Evolutionary conservation across 2,113 vertebrate genomes (phyloP), one percentile per base, ranked within the genome.

Genomic region (Chrysochloris asiatica): DNA sequence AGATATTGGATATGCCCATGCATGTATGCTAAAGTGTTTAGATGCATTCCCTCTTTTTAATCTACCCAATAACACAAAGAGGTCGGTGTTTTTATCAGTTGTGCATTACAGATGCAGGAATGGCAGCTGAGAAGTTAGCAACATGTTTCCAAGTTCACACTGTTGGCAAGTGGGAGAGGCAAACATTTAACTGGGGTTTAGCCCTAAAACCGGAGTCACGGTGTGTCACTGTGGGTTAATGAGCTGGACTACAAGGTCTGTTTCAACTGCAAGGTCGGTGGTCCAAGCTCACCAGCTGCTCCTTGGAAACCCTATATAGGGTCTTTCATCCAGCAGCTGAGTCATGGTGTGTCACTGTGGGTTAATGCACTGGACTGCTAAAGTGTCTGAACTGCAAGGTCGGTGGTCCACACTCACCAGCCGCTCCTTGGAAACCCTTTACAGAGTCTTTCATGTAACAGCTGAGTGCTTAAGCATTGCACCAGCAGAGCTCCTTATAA

Each of bases 181-280:
- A 30, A 81, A 63, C 75, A 43, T 48, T 47, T 61, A n/a, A 52
- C 38, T 1, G 38, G 38, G 19, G 14, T 59, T 81, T 69, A 52
- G 73, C 47, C 7, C 10, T 4, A 4, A 3, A 8, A 21, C n/a
- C 2, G n/a, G n/a, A n/a, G n/a, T n/a, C n/a, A n/a, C n/a, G n/a
- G n/a, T n/a, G n/a, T n/a, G n/a, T n/a, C n/a, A n/a, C n/a, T n/a
- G n/a, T n/a, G n/a, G n/a, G n/a, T n/a, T n/a, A n/a, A n/a, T n/a
- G n/a, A n/a, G n/a, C n/a, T n/a, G n/a, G n/a, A n/a, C n/a, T n/a
- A n/a, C n/a, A n/a, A n/a, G n/a, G n/a, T n/a, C n/a, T n/a, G n/a
- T n/a, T n/a, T n/a, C n/a, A n/a, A n/a, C n/a, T n/a, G n/a, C n/a
- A n/a, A n/a, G n/a, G n/a, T n/a, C n/a, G n/a, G n/a, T n/a, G n/a